Evolutionary conservation across 1,140 invertebrate species (phyloP), one percentile per base, ranked within the genome.

Genomic region (Scaptomyza montana): DNA sequence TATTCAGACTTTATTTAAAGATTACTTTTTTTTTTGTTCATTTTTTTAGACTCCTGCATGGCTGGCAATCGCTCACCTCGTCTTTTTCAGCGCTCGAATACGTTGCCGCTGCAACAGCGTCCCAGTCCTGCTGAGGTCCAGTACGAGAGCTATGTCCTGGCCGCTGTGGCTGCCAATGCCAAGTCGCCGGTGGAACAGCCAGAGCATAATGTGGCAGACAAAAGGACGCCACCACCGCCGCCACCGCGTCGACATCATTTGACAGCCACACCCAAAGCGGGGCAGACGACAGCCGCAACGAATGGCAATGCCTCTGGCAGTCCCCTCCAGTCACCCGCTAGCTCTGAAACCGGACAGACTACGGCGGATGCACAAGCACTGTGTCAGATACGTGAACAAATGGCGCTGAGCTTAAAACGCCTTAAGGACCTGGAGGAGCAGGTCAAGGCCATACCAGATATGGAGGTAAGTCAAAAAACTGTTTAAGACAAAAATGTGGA

Each of bases 341-440:
- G 54, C 49, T 79, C 81, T 5, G 80, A 89, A 19, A 16, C 80
- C 12, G 80, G 72, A 1, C 78, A 64, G 43, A 64, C 70, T 1
- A 56, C 72, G 5, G 73, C 78, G 1, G 90, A 91, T 63, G 81
- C 90, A 0, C 81, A 92, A 46, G 85, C 90, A 5, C 46, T 92
- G 3, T 90, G 74, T 16, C 90, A 85, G 62, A 92, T 92, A 47
- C 89, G 90, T 2, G 80, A 92, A 7, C 91, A 92, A 90, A 96
- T 97, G 96, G 95, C 96, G 2, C 84, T 94, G 12, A 97, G 96
- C 82, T 92, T 97, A 53, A 94, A 96, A 87, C 93, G 95, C 46
- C 95, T 97, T 92, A 95, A 94, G 87, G 95, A 97, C 80, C 92
- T 98, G 66, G 97, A 97, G 92, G 96, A 96, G 90, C 95, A 97